Evolutionary conservation across 2,113 vertebrate genomes (phyloP), one percentile per base, ranked within the genome.

Genomic region (Lichenostomus cassidix): DNA sequence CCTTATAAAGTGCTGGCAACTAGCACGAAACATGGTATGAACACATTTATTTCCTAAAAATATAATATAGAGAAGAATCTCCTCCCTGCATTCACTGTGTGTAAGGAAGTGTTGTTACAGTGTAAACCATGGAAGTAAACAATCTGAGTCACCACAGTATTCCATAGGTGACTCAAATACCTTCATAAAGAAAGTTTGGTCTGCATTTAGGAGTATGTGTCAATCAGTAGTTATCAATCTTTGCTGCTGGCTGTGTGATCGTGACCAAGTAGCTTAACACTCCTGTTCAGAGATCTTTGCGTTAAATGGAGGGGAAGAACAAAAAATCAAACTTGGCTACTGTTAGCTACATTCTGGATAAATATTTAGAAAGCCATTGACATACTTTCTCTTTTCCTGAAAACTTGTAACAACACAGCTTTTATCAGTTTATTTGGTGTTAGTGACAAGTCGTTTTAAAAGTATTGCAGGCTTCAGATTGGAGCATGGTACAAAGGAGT

Each of bases 1-100:
- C 99, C 99, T 6, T 99, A 99, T 95, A 99, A 99, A 97, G 99
- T 99, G 16, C 97, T 99, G 93, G 99, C 99, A 90, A 99, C 99
- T 19, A 99, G 99, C 98, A 99, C 99, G 24, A 99, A 99, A 62
- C 99, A 99, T 28, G 99, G 99, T 99, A 96, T 97, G 98, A 78
- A 37, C 74, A 58, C 4, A 18, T 83, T 7, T 25, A 10, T 75
- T 93, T 85, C 22, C 7, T 42, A 28, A 37, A 79, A 69, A 31
- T 52, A 15, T 4, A 14, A 2, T 46, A 16, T 37, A 47, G 47
- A 31, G 17, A 19, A 9, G 6, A 62, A 29, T 65, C 46, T 63
- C 9, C 13, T 59, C 3, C 12, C 3, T 39, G 2, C 42, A 2
- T 42, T 92, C 4, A 3, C 27, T 16, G 27, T 27, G 7, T 56